These are phyloP conservation scores for Lepidonotus clava DNA, from an alignment of 2,888 invertebrate genomes.

Conservation along the genomic window DNA sequence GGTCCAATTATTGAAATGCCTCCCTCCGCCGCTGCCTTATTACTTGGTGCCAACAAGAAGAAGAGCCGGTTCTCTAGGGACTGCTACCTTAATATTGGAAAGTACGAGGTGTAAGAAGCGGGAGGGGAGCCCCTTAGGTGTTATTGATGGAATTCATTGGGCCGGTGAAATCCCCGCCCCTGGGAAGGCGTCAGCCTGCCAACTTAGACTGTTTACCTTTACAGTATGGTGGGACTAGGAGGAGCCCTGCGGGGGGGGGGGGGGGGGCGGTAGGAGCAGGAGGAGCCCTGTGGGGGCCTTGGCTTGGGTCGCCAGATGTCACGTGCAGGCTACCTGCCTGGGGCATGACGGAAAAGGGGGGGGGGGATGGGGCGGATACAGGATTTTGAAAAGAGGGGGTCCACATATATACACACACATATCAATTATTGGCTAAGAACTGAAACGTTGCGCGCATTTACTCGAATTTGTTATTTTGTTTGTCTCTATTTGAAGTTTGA, in stretches of 20 bases:
- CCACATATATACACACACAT: no score
- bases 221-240: no score
- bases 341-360: neutral
- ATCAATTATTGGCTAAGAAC: no score
- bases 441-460: no score
- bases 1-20: neutral
- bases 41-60: no score
- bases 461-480: no score
- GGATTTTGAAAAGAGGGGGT: no score
- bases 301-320: neutral
- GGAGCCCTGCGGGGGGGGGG: neutral
- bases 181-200: neutral
- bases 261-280: no score
- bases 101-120: neutral
- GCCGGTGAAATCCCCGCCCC: constrained; percentile 22
- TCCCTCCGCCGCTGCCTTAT: neutral
- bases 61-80: no score
- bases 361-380: neutral
- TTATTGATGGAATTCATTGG: constrained; percentile 19
- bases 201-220: constrained; percentile 19
- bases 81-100: neutral
- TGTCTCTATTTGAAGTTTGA: no score
- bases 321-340: neutral
- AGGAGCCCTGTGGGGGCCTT: neutral
- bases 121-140: neutral